These are phyloP conservation scores for Drosophila neocordata DNA, from an alignment of 1,140 invertebrate genomes.

Conservation along the genomic window DNA sequence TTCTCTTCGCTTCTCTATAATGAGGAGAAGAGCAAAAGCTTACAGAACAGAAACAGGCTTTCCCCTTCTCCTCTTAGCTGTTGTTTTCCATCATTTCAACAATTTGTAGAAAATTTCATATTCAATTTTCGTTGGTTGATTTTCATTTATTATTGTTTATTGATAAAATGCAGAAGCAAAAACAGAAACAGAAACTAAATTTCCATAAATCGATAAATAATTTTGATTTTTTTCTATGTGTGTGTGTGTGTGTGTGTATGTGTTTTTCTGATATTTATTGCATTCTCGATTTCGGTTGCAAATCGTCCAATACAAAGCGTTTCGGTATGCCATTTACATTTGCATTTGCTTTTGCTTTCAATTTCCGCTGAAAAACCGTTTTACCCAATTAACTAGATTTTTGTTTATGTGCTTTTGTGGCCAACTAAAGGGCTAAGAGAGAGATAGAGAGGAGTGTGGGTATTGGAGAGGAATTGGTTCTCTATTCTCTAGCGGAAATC, in stretches of 20 bases:
- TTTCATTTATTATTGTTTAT: constrained; percentile 81
- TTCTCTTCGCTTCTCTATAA: too few relatives aligned
- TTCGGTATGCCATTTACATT: constrained; percentile 47
- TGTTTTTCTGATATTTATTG: constrained; percentile 66
- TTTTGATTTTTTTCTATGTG: constrained; percentile 33
- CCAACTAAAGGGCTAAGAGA: not conserved
- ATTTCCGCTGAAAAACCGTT: constrained; percentile 66
- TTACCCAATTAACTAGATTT: constrained; percentile 80
- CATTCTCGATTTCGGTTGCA: constrained; percentile 41
- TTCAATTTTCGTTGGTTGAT: constrained; percentile 68
- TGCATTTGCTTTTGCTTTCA: constrained; percentile 68
- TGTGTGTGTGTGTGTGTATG: too few relatives aligned
- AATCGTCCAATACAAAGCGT: not conserved
- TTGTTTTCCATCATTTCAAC: too few relatives aligned
- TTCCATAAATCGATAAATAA: constrained; percentile 81
- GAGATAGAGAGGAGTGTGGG: not conserved
- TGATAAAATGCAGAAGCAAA: constrained; percentile 64
- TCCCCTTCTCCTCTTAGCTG: too few relatives aligned
- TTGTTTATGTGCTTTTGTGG: constrained; percentile 57
- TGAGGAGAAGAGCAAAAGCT: too few relatives aligned
- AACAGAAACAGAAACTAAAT: constrained; percentile 23
- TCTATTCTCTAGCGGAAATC: constrained; percentile 44
- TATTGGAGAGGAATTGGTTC: constrained; percentile 22
- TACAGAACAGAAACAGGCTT: too few relatives aligned
- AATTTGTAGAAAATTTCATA: too few relatives aligned